A percentile compares a stretch with the other conserved stretches of the same genome.
Evolutionary conservation across 2,113 vertebrate genomes (phyloP).

Genomic region (Festucalex cinctus): DNA sequence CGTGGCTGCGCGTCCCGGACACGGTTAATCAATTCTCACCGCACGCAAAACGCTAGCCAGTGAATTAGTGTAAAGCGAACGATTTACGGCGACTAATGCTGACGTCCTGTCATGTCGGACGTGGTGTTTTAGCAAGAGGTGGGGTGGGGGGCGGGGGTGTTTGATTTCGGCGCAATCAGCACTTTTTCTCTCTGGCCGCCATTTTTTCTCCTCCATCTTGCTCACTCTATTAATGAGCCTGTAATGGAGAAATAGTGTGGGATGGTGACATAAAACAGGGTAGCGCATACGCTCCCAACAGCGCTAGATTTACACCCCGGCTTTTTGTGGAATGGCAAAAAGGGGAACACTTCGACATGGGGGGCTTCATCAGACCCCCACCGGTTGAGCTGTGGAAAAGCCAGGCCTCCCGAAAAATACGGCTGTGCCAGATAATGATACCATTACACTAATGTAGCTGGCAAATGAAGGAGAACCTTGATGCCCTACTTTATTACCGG

Average conservation of each 20-base stretch:
- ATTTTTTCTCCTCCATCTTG: conserved; percentile 71
- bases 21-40: conserved; percentile 77
- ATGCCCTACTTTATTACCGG: conserved; percentile 93
- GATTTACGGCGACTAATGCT: conserved; percentile 75
- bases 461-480: conserved; percentile 96
- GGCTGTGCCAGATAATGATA: conserved; percentile 92
- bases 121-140: conserved; percentile 77
- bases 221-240: conserved; percentile 83
- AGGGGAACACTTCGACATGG: conserved; percentile 43
- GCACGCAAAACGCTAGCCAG: conserved; percentile 68
- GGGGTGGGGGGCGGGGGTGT: conserved; percentile 59
- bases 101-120: conserved; percentile 79
- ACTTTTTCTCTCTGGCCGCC: conserved; percentile 69
- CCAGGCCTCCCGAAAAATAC: conserved; percentile 74
- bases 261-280: conserved; percentile 76
- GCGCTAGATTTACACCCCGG: conserved; percentile 72
- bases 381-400: conserved; percentile 66
- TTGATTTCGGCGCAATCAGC: conserved; percentile 82
- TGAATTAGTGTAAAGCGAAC: conserved; percentile 76
- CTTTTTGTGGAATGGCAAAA: conserved; percentile 59
- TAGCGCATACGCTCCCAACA: conserved; percentile 62
- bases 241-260: conserved; percentile 85
- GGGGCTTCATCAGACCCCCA: conserved; percentile 83
- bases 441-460: conserved; percentile 96
- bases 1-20: conserved; percentile 75